A percentile compares a stretch with the other conserved stretches of the same genome.
phyloP scores from a whole-genome alignment of 2,797 vertebrate genomes.

The Peromyscus eremicus region DNA sequence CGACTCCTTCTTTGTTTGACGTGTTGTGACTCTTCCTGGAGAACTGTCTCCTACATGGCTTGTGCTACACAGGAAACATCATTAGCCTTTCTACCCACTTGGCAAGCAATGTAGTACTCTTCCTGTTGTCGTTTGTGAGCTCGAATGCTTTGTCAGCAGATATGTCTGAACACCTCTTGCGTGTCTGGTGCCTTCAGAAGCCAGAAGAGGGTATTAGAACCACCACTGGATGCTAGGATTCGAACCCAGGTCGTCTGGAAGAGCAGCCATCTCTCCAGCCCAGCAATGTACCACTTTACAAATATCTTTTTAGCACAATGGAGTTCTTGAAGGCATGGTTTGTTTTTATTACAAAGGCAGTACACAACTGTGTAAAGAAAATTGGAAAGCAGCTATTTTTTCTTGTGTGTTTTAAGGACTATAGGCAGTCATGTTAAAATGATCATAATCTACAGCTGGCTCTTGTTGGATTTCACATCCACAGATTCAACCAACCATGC shows the following conservation, averaged over 20 bases:
- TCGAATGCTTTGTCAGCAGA: not conserved
- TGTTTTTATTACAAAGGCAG: not conserved
- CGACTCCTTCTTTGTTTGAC: not conserved
- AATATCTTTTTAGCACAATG: not conserved
- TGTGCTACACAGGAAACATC: not conserved
- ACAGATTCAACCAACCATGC: not conserved
- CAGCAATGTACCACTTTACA: not conserved
- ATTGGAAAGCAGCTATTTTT: slow-evolving; percentile 15
- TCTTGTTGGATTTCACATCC: not conserved
- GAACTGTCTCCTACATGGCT: not conserved
- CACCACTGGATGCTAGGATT: not conserved
- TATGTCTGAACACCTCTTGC: not conserved
- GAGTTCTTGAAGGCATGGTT: not conserved
- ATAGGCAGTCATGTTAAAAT: not conserved
- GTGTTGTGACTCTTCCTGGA: not conserved
- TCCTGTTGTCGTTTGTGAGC: not conserved
- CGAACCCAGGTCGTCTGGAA: not conserved
- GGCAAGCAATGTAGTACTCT: not conserved
- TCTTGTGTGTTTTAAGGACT: not conserved
- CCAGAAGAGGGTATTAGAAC: not conserved
- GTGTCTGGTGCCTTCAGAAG: not conserved
- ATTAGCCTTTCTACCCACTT: not conserved
- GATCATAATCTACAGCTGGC: not conserved
- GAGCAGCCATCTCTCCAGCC: not conserved
- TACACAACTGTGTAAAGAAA: not conserved